Percentiles rank a stretch among this genome's conserved stretches.
Conservation (phyloP, 2,888 invertebrate genomes). For the Dioctria rufipes region DNA sequence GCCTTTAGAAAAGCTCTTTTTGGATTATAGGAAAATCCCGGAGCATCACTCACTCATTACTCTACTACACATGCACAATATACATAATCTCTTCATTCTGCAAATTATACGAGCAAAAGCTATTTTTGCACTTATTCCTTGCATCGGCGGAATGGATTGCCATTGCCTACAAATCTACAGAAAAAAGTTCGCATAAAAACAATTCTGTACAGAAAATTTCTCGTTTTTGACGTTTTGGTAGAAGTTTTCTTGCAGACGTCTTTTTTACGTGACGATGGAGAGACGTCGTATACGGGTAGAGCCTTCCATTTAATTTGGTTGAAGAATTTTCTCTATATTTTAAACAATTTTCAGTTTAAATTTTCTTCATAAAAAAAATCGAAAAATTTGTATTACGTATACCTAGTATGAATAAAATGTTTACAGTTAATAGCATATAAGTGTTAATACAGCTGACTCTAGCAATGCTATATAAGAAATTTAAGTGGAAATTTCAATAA, state of each 20-base stretch:
- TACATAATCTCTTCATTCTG: constrained; percentile 4
- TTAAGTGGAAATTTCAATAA: too few relatives aligned
- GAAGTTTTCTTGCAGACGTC: constrained; percentile 30
- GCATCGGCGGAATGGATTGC: background rate
- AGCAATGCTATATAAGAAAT: too few relatives aligned
- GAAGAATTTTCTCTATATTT: constrained; percentile 23
- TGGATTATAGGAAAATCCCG: background rate
- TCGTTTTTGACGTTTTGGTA: constrained; percentile 34
- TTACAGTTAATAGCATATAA: background rate
- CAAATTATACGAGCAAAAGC: constrained; percentile 28
- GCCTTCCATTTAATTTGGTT: constrained; percentile 23
- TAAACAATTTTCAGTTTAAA: constrained; percentile 1
- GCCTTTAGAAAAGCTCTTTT: constrained; percentile 43
- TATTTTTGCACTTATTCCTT: constrained; percentile 26
- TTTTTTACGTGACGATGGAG: constrained; percentile 34
- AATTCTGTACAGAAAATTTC: constrained; percentile 22
- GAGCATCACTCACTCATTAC: constrained; percentile 6
- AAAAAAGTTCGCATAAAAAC: constrained; percentile 4
- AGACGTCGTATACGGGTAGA: constrained; percentile 38
- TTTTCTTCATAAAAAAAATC: constrained; percentile 1
- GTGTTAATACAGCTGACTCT: too few relatives aligned
- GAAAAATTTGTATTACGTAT: background rate
- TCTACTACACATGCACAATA: too few relatives aligned
- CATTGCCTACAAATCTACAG: background rate
- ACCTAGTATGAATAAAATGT: background rate